Evolutionary conservation across 2,797 vertebrate species (phyloP), one percentile per base, ranked within the genome.

Genomic region (Dromococcyx pavoninus): DNA sequence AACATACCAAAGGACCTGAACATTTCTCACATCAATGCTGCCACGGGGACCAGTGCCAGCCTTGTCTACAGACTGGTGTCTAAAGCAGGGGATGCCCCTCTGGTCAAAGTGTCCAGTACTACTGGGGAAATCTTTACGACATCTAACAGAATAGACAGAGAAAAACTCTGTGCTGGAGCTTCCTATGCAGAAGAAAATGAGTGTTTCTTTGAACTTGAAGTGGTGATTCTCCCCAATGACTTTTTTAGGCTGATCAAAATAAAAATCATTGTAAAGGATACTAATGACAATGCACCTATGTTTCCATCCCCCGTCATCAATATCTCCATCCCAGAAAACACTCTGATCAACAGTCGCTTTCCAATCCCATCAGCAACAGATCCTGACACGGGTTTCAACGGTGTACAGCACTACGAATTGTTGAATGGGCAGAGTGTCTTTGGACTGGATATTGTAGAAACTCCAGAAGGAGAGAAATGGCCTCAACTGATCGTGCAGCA

Each of bases 1-100:
- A 99, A 99, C 98, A 99, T 99, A 99, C 99, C 99, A 99, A 99
- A 99, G 98, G 99, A 99, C 98, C 98, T 99, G 97, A 99, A 99
- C 97, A 99, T 99, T 98, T 99, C 99, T 96, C 99, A 99, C 96
- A 99, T 98, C 94, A 99, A 98, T 97, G 98, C 98, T 98, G 99
- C 98, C 98, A 99, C 99, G 4, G 99, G 99, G 95, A 98, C 98
- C 92, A 99, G 98, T 88, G 98, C 98, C 97, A 99, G 99, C 98
- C 99, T 99, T 80, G 99, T 99, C 96, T 99, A 99, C 98, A 98
- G 99, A 97, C 98, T 99, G 89, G 99, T 99, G 93, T 99, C 99
- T 95, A 99, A 99, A 98, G 99, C 99, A 32, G 99, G 99, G 91
- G 99, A 99, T 97, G 99, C 99, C 93, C 99, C 99, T 84, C 97